Percentiles rank a stretch among this genome's conserved stretches.
Conservation (phyloP, 2,113 vertebrate genomes). For the Ageneiosus marmoratus region DNA sequence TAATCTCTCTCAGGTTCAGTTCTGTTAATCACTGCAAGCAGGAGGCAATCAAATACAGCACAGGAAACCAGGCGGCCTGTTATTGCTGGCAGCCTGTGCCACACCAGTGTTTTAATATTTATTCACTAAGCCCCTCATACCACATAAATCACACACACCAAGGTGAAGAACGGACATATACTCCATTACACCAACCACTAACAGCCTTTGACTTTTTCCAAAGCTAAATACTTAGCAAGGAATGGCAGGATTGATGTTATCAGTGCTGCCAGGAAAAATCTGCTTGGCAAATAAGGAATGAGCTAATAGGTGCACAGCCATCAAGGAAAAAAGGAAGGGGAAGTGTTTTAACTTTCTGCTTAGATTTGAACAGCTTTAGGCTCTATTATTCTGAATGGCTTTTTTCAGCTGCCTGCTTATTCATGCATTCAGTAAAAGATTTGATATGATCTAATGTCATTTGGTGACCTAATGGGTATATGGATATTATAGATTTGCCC, state of each 20-base stretch:
- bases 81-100: slow-evolving; percentile 67
- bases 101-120: slow-evolving; percentile 69
- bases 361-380: not conserved
- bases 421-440: slow-evolving; percentile 36
- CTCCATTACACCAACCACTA: slow-evolving; percentile 59
- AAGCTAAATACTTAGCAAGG: slow-evolving; percentile 59
- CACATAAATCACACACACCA: slow-evolving; percentile 65
- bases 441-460: slow-evolving; percentile 20
- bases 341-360: slow-evolving; percentile 35
- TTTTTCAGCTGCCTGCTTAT: slow-evolving; percentile 37
- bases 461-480: slow-evolving; percentile 9
- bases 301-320: slow-evolving; percentile 40
- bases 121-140: slow-evolving; percentile 63
- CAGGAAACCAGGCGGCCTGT: slow-evolving; percentile 70
- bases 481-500: slow-evolving; percentile 29
- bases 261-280: slow-evolving; percentile 52
- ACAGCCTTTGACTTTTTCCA: slow-evolving; percentile 60
- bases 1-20: slow-evolving; percentile 17
- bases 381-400: not conserved
- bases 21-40: slow-evolving; percentile 51
- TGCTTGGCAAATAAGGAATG: slow-evolving; percentile 36
- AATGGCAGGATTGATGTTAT: slow-evolving; percentile 46
- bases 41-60: slow-evolving; percentile 62
- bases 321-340: slow-evolving; percentile 20
- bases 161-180: slow-evolving; percentile 57